phyloP scores from a whole-genome alignment of 2,888 invertebrate genomes.

The Malthinus seriepunctatus region DNA sequence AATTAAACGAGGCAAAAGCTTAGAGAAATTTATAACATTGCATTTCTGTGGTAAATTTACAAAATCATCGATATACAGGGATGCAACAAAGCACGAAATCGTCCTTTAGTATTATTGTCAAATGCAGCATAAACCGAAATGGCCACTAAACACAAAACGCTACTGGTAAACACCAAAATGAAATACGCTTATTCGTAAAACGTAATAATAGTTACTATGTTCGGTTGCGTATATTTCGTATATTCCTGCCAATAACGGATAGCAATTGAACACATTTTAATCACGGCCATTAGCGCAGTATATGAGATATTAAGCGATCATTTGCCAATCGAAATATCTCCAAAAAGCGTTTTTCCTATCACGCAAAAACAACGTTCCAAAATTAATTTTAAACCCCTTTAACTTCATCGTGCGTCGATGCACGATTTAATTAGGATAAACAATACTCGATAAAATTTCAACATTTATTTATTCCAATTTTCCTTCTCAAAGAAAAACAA shows the following conservation, averaged over 20 bases:
- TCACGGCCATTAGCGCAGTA: slow-evolving; percentile 34
- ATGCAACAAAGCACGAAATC: slow-evolving; percentile 15
- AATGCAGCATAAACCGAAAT: slow-evolving; percentile 25
- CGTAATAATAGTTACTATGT: slow-evolving; percentile 24
- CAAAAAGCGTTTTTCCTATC: too few relatives aligned
- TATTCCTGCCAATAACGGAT: slow-evolving; percentile 32
- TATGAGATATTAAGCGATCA: slow-evolving; percentile 7
- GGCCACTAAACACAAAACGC: slow-evolving; percentile 17
- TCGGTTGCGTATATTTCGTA: slow-evolving; percentile 19
- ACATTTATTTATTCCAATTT: too few relatives aligned
- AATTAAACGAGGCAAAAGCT: too few relatives aligned
- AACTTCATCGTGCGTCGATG: too few relatives aligned
- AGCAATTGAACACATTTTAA: slow-evolving; percentile 38
- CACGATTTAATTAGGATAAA: too few relatives aligned
- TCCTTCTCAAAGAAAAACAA: too few relatives aligned
- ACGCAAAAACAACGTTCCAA: too few relatives aligned
- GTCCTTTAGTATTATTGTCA: slow-evolving; percentile 11
- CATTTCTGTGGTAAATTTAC: not conserved
- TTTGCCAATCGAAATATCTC: not conserved
- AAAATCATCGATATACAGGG: slow-evolving; percentile 3
- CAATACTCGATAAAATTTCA: too few relatives aligned
- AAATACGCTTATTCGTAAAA: slow-evolving; percentile 27
- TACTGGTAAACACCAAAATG: slow-evolving; percentile 22
- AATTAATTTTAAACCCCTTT: too few relatives aligned
- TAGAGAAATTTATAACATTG: not conserved